A percentile compares a stretch with the other conserved stretches of the same genome.
phyloP scores from a whole-genome alignment of 2,113 vertebrate species.

The Engystomops pustulosus region DNA sequence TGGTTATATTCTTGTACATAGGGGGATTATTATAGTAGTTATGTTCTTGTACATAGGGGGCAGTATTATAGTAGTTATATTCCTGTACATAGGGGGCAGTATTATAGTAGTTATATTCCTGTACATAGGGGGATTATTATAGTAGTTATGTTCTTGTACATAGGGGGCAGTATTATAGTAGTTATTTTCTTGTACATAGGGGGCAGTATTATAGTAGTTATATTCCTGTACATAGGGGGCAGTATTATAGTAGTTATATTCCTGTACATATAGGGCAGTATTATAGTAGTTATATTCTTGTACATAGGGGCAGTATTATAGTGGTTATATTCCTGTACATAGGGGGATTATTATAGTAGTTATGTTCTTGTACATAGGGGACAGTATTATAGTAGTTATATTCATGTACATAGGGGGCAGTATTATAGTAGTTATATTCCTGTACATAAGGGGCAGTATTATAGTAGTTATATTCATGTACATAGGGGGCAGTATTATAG shows the following conservation, averaged over 20 bases:
- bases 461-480: conserved; percentile 1
- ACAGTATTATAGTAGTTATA: not conserved
- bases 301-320: not conserved
- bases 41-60: not conserved
- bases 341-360: not conserved
- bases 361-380: not conserved
- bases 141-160: conserved; percentile 1
- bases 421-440: not conserved
- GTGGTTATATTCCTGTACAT: conserved; percentile 1
- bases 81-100: not conserved
- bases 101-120: not conserved
- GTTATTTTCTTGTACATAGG: conserved; percentile 4
- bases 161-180: not conserved
- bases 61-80: not conserved
- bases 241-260: conserved; percentile 10
- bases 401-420: not conserved
- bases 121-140: not conserved
- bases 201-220: not conserved
- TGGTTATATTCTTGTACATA: conserved; percentile 2
- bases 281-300: not conserved
- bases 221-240: not conserved
- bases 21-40: not conserved
- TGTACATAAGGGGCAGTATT: not conserved
- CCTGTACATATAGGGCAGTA: not conserved
- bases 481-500: not conserved